phyloP scores from a whole-genome alignment of 2,797 vertebrate species.

The Knipowitschia caucasica region DNA sequence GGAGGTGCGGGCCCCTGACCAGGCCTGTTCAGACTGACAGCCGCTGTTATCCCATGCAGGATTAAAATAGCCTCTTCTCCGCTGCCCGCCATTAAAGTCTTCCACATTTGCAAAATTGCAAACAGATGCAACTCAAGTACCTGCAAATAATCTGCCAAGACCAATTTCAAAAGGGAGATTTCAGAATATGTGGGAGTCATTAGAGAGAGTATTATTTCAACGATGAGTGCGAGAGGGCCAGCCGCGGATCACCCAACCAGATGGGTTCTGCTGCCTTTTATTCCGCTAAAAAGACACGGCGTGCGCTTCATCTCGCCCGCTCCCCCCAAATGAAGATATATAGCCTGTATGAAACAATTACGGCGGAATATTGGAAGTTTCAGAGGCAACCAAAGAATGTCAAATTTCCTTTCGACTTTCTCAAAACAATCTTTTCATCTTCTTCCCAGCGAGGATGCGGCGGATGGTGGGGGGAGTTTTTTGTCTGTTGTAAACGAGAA shows the following conservation, averaged over 20 bases:
- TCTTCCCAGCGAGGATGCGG: conserved; percentile 56
- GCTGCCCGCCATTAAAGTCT: conserved; percentile 90
- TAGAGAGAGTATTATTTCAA: conserved; percentile 99
- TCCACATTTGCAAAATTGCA: conserved; percentile 99
- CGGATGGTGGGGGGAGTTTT: conserved; percentile 30
- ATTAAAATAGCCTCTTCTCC: conserved; percentile 91
- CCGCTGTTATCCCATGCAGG: conserved; percentile 84
- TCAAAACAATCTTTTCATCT: conserved; percentile 78
- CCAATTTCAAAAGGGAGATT: conserved; percentile 99
- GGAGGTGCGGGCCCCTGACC: conserved; percentile 26
- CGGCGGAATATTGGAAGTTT: conserved; percentile 91
- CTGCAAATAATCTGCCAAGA: conserved; percentile 99
- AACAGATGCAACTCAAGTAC: conserved; percentile 99
- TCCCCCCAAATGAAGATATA: conserved; percentile 89
- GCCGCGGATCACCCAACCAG: conserved; percentile 96
- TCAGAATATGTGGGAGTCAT: conserved; percentile 99
- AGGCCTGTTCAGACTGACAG: conserved; percentile 82
- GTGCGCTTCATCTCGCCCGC: conserved; percentile 79
- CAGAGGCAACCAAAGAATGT: conserved; percentile 95
- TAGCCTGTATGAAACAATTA: conserved; percentile 96
- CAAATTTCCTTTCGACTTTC: conserved; percentile 89
- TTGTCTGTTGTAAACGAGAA: conserved; percentile 54
- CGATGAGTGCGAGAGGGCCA: conserved; percentile 91
- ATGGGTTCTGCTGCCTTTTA: conserved; percentile 99
- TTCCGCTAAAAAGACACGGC: conserved; percentile 80